Conservation (phyloP, 2,888 invertebrate species). For the Dicranocentrus wangi region DNA sequence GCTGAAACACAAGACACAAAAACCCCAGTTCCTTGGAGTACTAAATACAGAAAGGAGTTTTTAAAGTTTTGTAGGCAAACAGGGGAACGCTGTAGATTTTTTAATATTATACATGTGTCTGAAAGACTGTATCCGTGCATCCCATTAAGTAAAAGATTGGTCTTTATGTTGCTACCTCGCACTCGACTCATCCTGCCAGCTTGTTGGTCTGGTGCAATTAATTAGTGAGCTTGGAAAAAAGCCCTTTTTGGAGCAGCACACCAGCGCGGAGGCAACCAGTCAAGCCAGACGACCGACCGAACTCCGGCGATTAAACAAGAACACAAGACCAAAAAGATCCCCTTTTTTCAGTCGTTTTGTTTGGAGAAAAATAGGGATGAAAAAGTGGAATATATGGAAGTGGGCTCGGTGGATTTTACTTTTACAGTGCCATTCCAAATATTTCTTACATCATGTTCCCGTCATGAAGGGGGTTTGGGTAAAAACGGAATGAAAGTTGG, state of each 20-base stretch:
- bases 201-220: conserved; percentile 62
- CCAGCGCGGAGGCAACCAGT: conserved; percentile 45
- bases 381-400: conserved; percentile 4
- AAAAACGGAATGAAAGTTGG: too few relatives aligned
- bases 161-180: conserved; percentile 37
- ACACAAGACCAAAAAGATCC: conserved; percentile 25
- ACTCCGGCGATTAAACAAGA: conserved; percentile 59
- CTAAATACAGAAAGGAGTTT: conserved; percentile 1
- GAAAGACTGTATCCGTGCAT: conserved; percentile 52
- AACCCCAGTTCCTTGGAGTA: conserved; percentile 11
- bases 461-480: too few relatives aligned
- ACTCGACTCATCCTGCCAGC: conserved; percentile 32
- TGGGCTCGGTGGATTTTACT: neutral
- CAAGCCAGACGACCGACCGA: conserved; percentile 63
- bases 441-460: too few relatives aligned
- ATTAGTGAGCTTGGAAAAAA: conserved; percentile 63
- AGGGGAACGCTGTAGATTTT: conserved; percentile 24
- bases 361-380: neutral
- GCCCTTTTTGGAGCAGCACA: conserved; percentile 41
- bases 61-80: neutral
- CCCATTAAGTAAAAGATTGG: conserved; percentile 63
- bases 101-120: conserved; percentile 57
- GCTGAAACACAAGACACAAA: conserved; percentile 12
- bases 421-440: too few relatives aligned
- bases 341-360: conserved; percentile 10